Evolutionary conservation across 2,888 invertebrate genomes (phyloP), one percentile per base, ranked within the genome.

Genomic region (Brassicogethes aeneus): DNA sequence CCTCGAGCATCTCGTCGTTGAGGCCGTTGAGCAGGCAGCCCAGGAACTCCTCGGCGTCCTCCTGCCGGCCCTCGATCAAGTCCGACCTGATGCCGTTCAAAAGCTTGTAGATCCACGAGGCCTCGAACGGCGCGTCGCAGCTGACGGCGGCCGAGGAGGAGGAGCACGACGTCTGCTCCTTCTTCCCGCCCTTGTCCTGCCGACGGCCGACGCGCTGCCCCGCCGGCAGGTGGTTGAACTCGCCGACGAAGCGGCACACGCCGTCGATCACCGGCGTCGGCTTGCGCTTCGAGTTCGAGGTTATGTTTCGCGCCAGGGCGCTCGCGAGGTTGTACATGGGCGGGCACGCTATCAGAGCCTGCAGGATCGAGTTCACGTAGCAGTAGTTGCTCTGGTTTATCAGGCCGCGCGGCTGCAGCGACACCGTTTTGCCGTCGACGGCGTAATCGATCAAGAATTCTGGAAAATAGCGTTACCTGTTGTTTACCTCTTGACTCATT

Each of bases 21-120:
- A 96, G 77, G 16, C 89, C 89, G 70, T 95, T 96, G 15, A 97
- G 75, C 46, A 96, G 75, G 64, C 88, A 91, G 3, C 92, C 88
- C 2, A 96, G 76, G 70, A 96, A 95, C 65, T 97, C 96, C 67
- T 97, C 96, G 0, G 96, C 96, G 70, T 97, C 96, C 64, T 96
- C 95, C 66, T 96, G 96, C 14, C 90, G 75, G 0, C 93, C 95
- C 65, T 91, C 90, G 39, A 88, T 83, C 33, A 81, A 75, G 48
- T 78, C 78, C n/a, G 75, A 76, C 54, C 82, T 79, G 29, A 85
- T 78, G 34, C 85, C 83, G 47, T 85, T 79, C 58, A 94, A 74
- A 70, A 93, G 82, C 48, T 85, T 83, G 59, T 90, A 86, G 12
- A 93, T 85, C 52, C 85, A 84, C 39, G 77, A 76, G n/a, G 94